Evolutionary conservation across 2,797 vertebrate genomes (phyloP).

Genomic region (Gymnodraco acuticeps): DNA sequence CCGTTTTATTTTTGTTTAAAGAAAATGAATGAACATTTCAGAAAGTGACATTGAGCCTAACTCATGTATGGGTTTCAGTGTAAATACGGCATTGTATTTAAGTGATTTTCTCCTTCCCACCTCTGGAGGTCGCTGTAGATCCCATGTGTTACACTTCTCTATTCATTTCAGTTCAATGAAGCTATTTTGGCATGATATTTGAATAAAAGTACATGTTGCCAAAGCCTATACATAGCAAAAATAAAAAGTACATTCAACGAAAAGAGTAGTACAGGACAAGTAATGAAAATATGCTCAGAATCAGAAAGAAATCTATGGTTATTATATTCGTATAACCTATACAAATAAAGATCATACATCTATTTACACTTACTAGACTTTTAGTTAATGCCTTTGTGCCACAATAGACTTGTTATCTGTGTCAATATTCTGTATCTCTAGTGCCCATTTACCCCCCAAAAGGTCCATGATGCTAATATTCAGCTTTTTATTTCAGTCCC

Average conservation of each 20-base stretch:
- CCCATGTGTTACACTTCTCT: slow-evolving; percentile 65
- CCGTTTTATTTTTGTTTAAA: too few relatives aligned
- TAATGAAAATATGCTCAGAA: neutral
- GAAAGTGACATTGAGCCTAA: neutral
- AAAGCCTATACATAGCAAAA: neutral
- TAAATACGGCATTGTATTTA: neutral
- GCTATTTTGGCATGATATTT: slow-evolving; percentile 24
- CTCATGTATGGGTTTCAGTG: neutral
- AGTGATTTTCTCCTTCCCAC: slow-evolving; percentile 70
- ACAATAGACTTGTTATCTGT: neutral
- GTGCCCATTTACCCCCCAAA: neutral
- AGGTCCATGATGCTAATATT: slow-evolving; percentile 1
- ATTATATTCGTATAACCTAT: neutral
- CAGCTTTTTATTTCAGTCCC: slow-evolving; percentile 18
- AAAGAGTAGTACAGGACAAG: neutral
- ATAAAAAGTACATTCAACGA: neutral
- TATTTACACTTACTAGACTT: neutral
- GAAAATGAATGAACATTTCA: neutral
- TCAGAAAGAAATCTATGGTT: neutral
- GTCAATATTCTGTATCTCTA: neutral
- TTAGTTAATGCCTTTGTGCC: slow-evolving; percentile 4
- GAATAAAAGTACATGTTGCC: neutral
- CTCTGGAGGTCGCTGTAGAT: slow-evolving; percentile 89
- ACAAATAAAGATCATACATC: neutral
- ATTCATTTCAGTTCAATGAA: slow-evolving; percentile 7